These are phyloP conservation scores for Caenorhabditis virilis DNA, from an alignment of 2,888 invertebrate genomes.

Conservation along the genomic window DNA sequence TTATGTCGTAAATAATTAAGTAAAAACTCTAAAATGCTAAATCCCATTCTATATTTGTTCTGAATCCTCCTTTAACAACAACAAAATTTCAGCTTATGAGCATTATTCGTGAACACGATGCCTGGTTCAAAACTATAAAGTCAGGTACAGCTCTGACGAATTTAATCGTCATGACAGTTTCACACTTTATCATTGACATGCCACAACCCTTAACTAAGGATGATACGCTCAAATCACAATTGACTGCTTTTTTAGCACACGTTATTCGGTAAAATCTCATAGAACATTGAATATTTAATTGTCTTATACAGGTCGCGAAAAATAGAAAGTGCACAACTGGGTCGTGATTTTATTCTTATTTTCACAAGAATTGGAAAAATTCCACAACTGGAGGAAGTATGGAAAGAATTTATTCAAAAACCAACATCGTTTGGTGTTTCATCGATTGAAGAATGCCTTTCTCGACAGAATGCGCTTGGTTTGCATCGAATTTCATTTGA, in stretches of 20 bases:
- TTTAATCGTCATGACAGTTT: conserved; percentile 6
- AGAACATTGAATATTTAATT: background rate
- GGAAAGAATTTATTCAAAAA: conserved; percentile 35
- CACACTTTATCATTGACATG: conserved; percentile 16
- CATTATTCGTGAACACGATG: conserved; percentile 19
- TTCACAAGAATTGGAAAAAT: conserved; percentile 46
- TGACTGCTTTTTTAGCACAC: conserved; percentile 7
- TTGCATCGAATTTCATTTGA: conserved; percentile 13
- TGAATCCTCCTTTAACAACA: background rate
- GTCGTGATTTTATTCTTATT: conserved; percentile 52
- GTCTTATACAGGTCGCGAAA: conserved; percentile 11
- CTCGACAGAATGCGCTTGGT: conserved; percentile 10
- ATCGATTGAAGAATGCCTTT: conserved; percentile 13
- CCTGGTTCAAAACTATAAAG: conserved; percentile 21
- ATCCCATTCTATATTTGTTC: background rate
- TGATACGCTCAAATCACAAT: conserved; percentile 18
- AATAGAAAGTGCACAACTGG: conserved; percentile 36
- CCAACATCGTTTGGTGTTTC: conserved; percentile 2
- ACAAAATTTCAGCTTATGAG: conserved; percentile 16
- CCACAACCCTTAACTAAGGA: conserved; percentile 22
- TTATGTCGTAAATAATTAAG: no score
- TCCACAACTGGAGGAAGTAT: conserved; percentile 44
- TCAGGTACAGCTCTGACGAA: conserved; percentile 13
- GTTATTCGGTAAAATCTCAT: conserved; percentile 11
- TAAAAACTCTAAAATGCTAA: background rate